These are phyloP conservation scores for Ianthella basta DNA, from an alignment of 37 sponge, comb jelly and placozoan species.

Conservation along the genomic window DNA sequence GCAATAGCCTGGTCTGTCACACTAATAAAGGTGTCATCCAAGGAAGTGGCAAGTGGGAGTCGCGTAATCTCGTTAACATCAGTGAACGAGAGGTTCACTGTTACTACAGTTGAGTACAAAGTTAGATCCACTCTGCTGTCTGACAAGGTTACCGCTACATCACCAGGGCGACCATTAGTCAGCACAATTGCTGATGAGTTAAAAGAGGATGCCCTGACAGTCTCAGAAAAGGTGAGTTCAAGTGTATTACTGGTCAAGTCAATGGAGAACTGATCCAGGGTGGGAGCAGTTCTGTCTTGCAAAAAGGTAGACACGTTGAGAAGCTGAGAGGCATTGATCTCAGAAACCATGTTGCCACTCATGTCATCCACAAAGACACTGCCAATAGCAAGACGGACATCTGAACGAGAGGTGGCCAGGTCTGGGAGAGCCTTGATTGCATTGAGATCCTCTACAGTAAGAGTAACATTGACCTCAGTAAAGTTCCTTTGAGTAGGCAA, in stretches of 20 bases:
- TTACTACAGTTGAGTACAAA: slow-evolving; percentile 56
- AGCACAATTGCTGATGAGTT: slow-evolving; percentile 53
- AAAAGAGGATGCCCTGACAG: slow-evolving; percentile 75
- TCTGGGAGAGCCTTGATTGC: slow-evolving; percentile 51
- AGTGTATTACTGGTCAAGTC: slow-evolving; percentile 67
- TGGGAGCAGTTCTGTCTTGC: slow-evolving; percentile 70
- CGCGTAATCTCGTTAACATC: slow-evolving; percentile 84
- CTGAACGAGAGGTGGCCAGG: slow-evolving; percentile 50
- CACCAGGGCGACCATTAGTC: slow-evolving; percentile 26
- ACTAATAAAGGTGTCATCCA: slow-evolving; percentile 60
- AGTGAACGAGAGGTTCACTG: slow-evolving; percentile 54
- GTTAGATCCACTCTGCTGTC: slow-evolving; percentile 46
- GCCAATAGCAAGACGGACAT: slow-evolving; percentile 59
- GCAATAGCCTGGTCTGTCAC: slow-evolving; percentile 40
- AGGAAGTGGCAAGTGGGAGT: slow-evolving; percentile 73
- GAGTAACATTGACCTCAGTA: slow-evolving; percentile 69
- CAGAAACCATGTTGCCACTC: slow-evolving; percentile 49
- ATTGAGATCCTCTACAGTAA: slow-evolving; percentile 65
- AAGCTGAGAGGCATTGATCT: background rate
- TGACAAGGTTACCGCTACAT: slow-evolving; percentile 50
- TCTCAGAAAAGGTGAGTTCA: slow-evolving; percentile 73
- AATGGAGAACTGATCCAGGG: slow-evolving; percentile 46
- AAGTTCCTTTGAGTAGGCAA: slow-evolving; percentile 52
- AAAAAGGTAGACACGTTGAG: slow-evolving; percentile 36
- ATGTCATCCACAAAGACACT: slow-evolving; percentile 68